Percentiles rank a stretch among this genome's conserved stretches.
Conservation (phyloP, 1,140 invertebrate species). For the Hylaeus anthracinus region DNA sequence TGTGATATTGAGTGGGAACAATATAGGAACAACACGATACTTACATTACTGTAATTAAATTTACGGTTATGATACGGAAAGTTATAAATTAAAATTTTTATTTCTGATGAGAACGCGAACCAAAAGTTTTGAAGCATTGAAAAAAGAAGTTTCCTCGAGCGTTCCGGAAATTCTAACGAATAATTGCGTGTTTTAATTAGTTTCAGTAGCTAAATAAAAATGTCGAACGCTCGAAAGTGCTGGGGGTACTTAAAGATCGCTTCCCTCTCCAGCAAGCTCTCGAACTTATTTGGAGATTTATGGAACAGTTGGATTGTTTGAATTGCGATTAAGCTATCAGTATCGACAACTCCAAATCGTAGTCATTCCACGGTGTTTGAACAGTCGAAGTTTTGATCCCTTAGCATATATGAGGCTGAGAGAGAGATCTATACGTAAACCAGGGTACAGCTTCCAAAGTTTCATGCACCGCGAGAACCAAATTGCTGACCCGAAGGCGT, state of each 20-base stretch:
- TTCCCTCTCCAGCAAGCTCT: background rate
- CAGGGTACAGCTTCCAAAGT: constrained; percentile 57
- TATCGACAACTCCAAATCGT: constrained; percentile 54
- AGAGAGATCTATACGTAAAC: constrained; percentile 36
- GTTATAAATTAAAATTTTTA: too few relatives aligned
- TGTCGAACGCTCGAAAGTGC: too few relatives aligned
- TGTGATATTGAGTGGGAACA: too few relatives aligned
- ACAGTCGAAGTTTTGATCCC: constrained; percentile 55
- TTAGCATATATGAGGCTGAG: constrained; percentile 38
- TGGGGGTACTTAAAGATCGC: background rate
- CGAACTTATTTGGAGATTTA: background rate
- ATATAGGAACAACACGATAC: too few relatives aligned
- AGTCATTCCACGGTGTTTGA: constrained; percentile 53
- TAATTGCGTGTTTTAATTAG: too few relatives aligned
- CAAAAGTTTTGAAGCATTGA: too few relatives aligned
- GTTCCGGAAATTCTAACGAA: too few relatives aligned
- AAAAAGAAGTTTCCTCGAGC: too few relatives aligned
- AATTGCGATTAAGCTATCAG: constrained; percentile 44
- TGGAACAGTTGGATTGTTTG: background rate
- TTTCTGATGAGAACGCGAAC: too few relatives aligned
- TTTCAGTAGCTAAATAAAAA: too few relatives aligned
- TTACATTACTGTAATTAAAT: too few relatives aligned
- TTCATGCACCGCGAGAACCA: constrained; percentile 56
- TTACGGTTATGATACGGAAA: too few relatives aligned
- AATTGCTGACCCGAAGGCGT: constrained; percentile 73